Evolutionary conservation across 2,888 invertebrate species (phyloP).

Genomic region (Dendrolimus pini): DNA sequence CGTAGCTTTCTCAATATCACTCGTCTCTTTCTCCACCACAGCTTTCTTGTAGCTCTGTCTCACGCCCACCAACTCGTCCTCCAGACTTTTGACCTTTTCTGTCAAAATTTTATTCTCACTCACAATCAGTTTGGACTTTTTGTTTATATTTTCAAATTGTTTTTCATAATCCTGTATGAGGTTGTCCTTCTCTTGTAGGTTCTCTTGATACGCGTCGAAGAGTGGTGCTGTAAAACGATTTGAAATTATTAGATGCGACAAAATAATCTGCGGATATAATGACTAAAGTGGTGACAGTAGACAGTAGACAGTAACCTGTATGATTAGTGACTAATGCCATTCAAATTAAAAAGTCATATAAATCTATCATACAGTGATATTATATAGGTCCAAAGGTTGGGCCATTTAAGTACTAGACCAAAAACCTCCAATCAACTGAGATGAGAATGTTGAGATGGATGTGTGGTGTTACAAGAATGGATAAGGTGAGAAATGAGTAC

Average conservation of each 20-base stretch:
- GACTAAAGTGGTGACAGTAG: too few species aligned
- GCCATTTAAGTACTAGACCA: too few species aligned
- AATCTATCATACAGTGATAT: too few species aligned
- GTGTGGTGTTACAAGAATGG: too few species aligned
- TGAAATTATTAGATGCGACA: background rate
- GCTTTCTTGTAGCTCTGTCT: conserved; percentile 61
- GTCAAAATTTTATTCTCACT: conserved; percentile 82
- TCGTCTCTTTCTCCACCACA: conserved; percentile 61
- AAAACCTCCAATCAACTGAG: too few species aligned
- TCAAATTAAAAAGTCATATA: too few species aligned
- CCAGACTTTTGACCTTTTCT: conserved; percentile 39
- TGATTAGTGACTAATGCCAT: too few species aligned
- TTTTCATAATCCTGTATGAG: conserved; percentile 82
- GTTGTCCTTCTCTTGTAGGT: conserved; percentile 84
- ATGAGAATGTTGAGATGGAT: too few species aligned
- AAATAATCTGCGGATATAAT: too few species aligned
- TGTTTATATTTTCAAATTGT: conserved; percentile 82
- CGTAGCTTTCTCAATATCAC: conserved; percentile 60
- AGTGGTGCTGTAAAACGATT: conserved; percentile 73
- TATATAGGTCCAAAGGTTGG: too few species aligned
- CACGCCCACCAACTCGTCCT: conserved; percentile 45
- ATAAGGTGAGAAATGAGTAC: too few species aligned
- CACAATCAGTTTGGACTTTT: conserved; percentile 82
- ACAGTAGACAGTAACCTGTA: too few species aligned
- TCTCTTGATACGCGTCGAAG: conserved; percentile 87